Conservation (phyloP, 2,888 invertebrate species). For the Acronicta leporina region DNA sequence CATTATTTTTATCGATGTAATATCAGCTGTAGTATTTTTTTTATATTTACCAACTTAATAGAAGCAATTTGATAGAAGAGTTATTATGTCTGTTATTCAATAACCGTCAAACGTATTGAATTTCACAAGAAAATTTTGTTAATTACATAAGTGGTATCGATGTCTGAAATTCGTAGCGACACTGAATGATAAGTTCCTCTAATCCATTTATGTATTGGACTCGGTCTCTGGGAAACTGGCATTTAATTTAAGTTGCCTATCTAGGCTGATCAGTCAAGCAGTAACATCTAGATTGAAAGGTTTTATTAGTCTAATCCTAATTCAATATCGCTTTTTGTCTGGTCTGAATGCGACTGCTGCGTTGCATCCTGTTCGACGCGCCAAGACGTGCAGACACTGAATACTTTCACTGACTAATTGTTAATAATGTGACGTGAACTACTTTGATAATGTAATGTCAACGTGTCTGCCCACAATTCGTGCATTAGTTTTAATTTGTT, state of each 20-base stretch:
- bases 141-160: slow-evolving; percentile 36
- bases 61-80: slow-evolving; percentile 15
- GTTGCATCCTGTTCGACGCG: slow-evolving; percentile 73
- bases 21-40: slow-evolving; percentile 25
- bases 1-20: slow-evolving; percentile 50
- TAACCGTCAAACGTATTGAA: slow-evolving; percentile 18
- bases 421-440: slow-evolving; percentile 75
- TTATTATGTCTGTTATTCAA: slow-evolving; percentile 17
- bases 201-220: slow-evolving; percentile 60
- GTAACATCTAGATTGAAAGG: slow-evolving; percentile 86
- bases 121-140: slow-evolving; percentile 26
- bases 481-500: slow-evolving; percentile 68
- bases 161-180: slow-evolving; percentile 36
- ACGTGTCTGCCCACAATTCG: slow-evolving; percentile 79
- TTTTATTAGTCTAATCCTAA: slow-evolving; percentile 86
- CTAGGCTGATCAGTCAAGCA: slow-evolving; percentile 85
- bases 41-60: slow-evolving; percentile 22
- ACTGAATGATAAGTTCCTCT: slow-evolving; percentile 46
- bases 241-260: slow-evolving; percentile 82
- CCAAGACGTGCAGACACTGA: slow-evolving; percentile 67
- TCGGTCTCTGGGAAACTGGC: slow-evolving; percentile 87
- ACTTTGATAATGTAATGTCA: slow-evolving; percentile 81
- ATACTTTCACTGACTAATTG: slow-evolving; percentile 84
- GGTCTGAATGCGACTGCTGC: slow-evolving; percentile 63
- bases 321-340: slow-evolving; percentile 82